phyloP scores from a whole-genome alignment of 2,888 invertebrate species.

The Noctua fimbriata region DNA sequence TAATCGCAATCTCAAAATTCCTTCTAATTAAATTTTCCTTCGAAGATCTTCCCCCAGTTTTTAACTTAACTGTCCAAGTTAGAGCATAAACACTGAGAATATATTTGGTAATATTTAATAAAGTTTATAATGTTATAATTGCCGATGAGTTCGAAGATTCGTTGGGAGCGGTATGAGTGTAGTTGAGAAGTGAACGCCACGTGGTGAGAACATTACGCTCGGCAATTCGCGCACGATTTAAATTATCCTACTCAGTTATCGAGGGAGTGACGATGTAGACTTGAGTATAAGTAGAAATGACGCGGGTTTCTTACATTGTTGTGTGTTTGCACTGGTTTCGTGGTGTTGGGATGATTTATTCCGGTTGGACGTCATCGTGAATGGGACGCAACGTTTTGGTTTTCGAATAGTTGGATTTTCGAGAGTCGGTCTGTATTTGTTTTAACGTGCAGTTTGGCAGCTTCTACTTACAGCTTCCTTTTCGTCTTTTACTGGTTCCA shows the following conservation, averaged over 20 bases:
- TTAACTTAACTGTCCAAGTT: constrained; percentile 67
- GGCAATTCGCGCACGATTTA: constrained; percentile 89
- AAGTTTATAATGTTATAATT: constrained; percentile 63
- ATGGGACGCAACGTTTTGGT: constrained; percentile 39
- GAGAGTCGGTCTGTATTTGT: constrained; percentile 18
- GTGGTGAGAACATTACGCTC: constrained; percentile 84
- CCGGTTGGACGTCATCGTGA: constrained; percentile 28
- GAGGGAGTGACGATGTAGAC: constrained; percentile 81
- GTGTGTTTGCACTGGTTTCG: constrained; percentile 42
- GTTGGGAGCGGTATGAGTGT: constrained; percentile 76
- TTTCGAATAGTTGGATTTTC: constrained; percentile 23
- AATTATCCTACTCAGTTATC: constrained; percentile 89
- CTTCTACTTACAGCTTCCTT: neutral
- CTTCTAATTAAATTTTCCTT: constrained; percentile 63
- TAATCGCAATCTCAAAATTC: constrained; percentile 49
- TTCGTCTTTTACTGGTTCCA: neutral
- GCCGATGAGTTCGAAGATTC: constrained; percentile 79
- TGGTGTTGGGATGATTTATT: constrained; percentile 48
- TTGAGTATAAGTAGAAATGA: constrained; percentile 65
- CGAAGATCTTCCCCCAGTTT: constrained; percentile 61
- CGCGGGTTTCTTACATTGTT: constrained; percentile 48
- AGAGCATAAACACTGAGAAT: constrained; percentile 61
- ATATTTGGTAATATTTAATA: constrained; percentile 65
- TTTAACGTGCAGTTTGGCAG: constrained; percentile 8
- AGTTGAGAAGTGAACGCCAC: constrained; percentile 80